Conservation (phyloP, 2,797 vertebrate genomes). For the Etheostoma perlongum region DNA sequence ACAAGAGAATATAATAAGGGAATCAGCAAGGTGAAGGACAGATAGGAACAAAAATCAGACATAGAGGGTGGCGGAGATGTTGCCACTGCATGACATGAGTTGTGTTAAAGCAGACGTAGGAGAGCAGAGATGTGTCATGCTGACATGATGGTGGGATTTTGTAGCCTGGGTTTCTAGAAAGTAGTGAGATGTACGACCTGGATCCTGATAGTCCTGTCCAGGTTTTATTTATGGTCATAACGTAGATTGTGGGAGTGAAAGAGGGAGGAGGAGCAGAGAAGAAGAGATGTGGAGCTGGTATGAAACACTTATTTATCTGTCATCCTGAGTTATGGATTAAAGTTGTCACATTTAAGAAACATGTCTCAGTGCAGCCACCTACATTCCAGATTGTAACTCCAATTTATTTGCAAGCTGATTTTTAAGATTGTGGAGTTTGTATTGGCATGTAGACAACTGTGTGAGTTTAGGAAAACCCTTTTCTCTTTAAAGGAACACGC, state of each 20-base stretch:
- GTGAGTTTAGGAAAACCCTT: too few species aligned
- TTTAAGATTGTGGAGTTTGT: not conserved
- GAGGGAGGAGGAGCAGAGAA: not conserved
- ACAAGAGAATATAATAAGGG: constrained; percentile 19
- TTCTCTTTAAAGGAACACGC: too few species aligned
- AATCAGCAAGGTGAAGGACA: not conserved
- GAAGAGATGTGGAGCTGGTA: constrained; percentile 11
- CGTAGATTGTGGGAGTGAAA: constrained; percentile 6
- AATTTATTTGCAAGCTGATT: not conserved
- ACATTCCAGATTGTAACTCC: not conserved
- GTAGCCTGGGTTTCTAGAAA: constrained; percentile 2
- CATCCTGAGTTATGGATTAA: constrained; percentile 38
- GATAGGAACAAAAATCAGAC: constrained; percentile 6
- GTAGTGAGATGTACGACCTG: constrained; percentile 18
- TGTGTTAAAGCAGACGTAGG: not conserved
- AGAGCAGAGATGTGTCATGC: constrained; percentile 4
- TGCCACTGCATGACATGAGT: not conserved
- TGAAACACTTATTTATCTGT: constrained; percentile 29
- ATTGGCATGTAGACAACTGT: not conserved
- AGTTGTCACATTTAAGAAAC: constrained; percentile 24
- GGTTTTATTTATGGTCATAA: constrained; percentile 41
- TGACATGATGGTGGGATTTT: constrained; percentile 16
- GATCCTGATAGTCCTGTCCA: constrained; percentile 24
- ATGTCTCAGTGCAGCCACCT: constrained; percentile 3
- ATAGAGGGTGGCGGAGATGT: not conserved